A percentile compares a stretch with the other conserved stretches of the same genome.
phyloP scores from a whole-genome alignment of 2,797 vertebrate species.

The Ataeniobius toweri region DNA sequence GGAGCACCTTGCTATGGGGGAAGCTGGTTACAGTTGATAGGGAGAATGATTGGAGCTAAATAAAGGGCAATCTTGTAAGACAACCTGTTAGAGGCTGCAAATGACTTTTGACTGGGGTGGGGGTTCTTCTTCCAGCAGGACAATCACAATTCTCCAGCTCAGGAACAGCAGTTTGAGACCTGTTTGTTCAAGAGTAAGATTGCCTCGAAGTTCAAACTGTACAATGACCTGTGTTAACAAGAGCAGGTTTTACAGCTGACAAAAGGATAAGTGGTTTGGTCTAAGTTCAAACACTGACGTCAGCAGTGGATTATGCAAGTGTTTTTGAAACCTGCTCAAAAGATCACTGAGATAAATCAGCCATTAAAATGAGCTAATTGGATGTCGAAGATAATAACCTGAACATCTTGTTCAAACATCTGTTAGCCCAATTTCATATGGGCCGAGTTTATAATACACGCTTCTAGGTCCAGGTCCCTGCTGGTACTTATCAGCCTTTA shows the following conservation, averaged over 20 bases:
- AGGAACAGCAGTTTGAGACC: neutral
- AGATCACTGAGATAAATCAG: conserved; percentile 28
- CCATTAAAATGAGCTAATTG: conserved; percentile 15
- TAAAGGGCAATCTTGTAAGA: no score
- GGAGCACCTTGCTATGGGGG: no score
- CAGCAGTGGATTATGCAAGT: conserved; percentile 38
- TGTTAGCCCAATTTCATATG: conserved; percentile 33
- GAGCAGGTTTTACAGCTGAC: neutral
- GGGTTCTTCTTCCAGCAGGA: neutral
- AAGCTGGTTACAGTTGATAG: no score
- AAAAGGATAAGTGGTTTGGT: neutral
- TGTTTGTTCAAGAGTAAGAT: neutral
- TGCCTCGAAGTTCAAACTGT: neutral
- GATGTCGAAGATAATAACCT: conserved; percentile 37
- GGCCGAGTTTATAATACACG: neutral
- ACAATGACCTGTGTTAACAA: neutral
- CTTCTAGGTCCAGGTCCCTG: neutral
- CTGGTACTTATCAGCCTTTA: conserved; percentile 6
- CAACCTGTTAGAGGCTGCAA: no score
- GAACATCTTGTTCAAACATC: conserved; percentile 9
- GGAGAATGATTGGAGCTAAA: no score
- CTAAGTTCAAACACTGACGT: conserved; percentile 27
- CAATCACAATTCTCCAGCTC: neutral
- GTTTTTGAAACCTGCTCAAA: conserved; percentile 41
- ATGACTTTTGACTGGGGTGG: no score